A percentile compares a stretch with the other conserved stretches of the same genome.
Evolutionary conservation across 2,888 invertebrate species (phyloP).

Genomic region (Amphipoea oculea): DNA sequence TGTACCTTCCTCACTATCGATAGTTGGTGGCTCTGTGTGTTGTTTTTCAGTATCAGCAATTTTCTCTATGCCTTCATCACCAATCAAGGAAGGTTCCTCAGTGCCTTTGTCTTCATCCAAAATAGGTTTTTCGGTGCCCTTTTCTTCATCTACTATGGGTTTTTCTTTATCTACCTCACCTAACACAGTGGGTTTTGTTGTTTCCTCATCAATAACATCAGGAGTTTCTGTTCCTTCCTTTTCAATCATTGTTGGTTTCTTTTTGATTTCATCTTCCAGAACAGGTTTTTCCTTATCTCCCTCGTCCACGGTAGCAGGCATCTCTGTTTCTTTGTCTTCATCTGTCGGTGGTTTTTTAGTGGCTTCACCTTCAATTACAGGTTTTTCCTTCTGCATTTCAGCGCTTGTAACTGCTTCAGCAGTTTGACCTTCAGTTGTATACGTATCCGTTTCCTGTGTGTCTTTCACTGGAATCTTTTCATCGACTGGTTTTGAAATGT

Average conservation of each 20-base stretch:
- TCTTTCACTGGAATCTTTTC: conserved; percentile 30
- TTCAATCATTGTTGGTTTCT: conserved; percentile 38
- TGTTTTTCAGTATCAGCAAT: conserved; percentile 14
- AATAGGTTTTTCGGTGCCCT: not conserved
- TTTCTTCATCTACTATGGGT: conserved; percentile 20
- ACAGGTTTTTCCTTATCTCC: conserved; percentile 16
- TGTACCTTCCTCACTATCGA: conserved; percentile 4
- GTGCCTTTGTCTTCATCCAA: not conserved
- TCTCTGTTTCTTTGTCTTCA: conserved; percentile 17
- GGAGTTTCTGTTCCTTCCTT: conserved; percentile 38
- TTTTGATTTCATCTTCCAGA: conserved; percentile 30
- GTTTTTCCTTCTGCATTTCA: conserved; percentile 24
- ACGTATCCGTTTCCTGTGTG: conserved; percentile 14
- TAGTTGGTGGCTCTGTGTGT: conserved; percentile 13
- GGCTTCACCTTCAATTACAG: conserved; percentile 24
- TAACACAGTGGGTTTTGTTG: not conserved
- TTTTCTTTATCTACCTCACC: not conserved
- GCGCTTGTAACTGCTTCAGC: conserved; percentile 16
- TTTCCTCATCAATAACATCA: conserved; percentile 18
- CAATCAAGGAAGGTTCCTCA: conserved; percentile 23
- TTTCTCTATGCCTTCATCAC: conserved; percentile 36
- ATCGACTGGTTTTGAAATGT: conserved; percentile 15
- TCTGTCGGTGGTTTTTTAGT: conserved; percentile 3
- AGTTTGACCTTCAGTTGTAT: conserved; percentile 44
- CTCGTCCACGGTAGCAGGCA: conserved; percentile 8